Base-by-base conservation (phyloP, 2,888 invertebrate genomes). In the Aphidius colemani region DNA sequence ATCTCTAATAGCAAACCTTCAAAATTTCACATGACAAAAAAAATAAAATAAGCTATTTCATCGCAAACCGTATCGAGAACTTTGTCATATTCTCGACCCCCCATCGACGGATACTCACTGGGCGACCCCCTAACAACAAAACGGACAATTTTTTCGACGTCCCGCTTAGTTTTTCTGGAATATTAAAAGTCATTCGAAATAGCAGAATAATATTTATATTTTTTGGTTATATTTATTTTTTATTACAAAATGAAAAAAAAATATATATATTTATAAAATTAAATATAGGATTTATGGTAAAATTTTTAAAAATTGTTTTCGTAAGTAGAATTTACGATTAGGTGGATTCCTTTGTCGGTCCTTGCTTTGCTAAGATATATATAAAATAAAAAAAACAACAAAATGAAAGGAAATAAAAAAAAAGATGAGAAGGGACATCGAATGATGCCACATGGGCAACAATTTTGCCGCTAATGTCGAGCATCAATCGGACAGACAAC, bases 381-480 rank as follows among this genome's bases (percentile, higher is more conserved):
- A 30, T 30, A 30, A 30, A 30, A 30, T 30, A 5, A 30, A 30
- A 30, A 30, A 30, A 30, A 18, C 2, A 18, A 18, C 13, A 18
- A 18, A 18, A 18, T 18, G 13, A 18, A 18, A 18, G 13, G 13
- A 18, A 18, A 18, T 18, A 18, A 30, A 30, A 30, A 30, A 30
- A 30, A 30, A 30, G 30, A 30, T 30, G 30, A 30, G 30, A 30
- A 30, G 30, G 30, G 30, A 30, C 30, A 30, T 30, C 30, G 30
- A 30, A 5, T 30, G 30, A 30, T 30, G 30, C 50, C 72, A 70
- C 71, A 72, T 70, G 72, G 69, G 13, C 69, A 70, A 71, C 67
- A 73, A 73, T 72, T 63, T 53, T 69, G 68, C 69, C 66, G 59
- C 68, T 73, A 74, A 74, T 73, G 71, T 67, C 66, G 62, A 60